Percentiles rank a stretch among this genome's conserved stretches.
These are phyloP conservation scores for Pocillopora verrucosa DNA, from an alignment of 64 coral and sea anemone species.

Conservation along the genomic window DNA sequence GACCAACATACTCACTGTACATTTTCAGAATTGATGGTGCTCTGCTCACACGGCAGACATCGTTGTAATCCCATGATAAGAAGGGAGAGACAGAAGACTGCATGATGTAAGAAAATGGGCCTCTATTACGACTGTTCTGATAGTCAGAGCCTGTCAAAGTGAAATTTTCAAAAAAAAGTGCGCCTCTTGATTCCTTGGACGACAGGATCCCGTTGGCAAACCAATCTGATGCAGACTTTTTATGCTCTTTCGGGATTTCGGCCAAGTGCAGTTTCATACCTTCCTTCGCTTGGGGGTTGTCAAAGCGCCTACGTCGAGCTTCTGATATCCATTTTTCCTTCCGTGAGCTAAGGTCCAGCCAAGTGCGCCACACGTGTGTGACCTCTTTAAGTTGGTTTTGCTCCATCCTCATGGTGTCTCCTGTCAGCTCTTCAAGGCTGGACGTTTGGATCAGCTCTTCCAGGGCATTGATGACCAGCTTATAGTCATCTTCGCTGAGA, in stretches of 20 bases:
- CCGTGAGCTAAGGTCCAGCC: conserved; percentile 13
- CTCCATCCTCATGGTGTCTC: conserved; percentile 25
- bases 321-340: neutral
- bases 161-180: conserved; percentile 17
- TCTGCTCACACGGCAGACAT: neutral
- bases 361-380: conserved; percentile 29
- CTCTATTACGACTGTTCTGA: neutral
- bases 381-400: neutral
- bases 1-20: conserved; percentile 45
- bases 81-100: conserved; percentile 30
- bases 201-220: conserved; percentile 42
- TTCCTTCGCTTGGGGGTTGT: neutral
- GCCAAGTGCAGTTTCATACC: conserved; percentile 23
- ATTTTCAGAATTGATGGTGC: conserved; percentile 13
- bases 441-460: conserved; percentile 33
- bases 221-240: conserved; percentile 47
- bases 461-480: conserved; percentile 1
- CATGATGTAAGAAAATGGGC: conserved; percentile 23
- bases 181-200: neutral
- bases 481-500: conserved; percentile 17
- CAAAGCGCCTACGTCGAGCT: neutral
- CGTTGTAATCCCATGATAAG: conserved; percentile 42
- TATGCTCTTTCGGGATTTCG: conserved; percentile 51
- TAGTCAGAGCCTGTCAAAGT: conserved; percentile 43
- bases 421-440: conserved; percentile 35